Evolutionary conservation across 2,113 vertebrate genomes (phyloP), one percentile per base, ranked within the genome.

Genomic region (Cyphomyrus discorhynchus): DNA sequence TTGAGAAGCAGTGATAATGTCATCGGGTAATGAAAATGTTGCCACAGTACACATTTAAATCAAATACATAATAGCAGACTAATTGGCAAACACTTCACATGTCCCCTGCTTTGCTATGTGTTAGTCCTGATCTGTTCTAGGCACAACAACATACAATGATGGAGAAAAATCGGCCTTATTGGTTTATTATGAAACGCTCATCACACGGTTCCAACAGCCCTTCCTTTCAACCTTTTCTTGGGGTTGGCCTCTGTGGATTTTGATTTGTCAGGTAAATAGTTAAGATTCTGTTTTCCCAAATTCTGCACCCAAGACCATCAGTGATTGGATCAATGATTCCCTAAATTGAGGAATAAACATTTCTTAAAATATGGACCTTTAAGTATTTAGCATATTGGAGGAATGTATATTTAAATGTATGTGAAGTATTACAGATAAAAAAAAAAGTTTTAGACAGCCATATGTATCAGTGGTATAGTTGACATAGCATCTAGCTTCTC

Each of bases 1-100:
- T 87, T 35, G 85, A 87, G 85, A 87, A 53, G 27, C 47, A 50
- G n/a, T 35, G 84, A 50, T 86, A 50, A 86, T 87, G 85, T 17
- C 85, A 53, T 19, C 27, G 82, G 50, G 31, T 87, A 87, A 87
- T 87, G 50, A 87, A 53, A 53, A 53, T 35, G 46, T 56, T 56
- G 24, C 49, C 49, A 17, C 31, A 53, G 13, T 39, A 53, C 50
- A 53, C 15, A 87, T 31, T 56, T 39, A 9, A 35, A 56, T 31
- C 85, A 39, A 53, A 42, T 46, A 9, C 45, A 47, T 24, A 84
- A 84, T 46, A 21, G 39, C 82, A 24, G 17, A 56, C 31, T 53
- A 87, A 87, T 53, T 53, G 11, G 6, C 31, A 56, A 49, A 87
- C 50, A 31, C n/a, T 84, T 19, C 19, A 83, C 19, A 83, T 17